Base-by-base conservation (phyloP, 2,797 vertebrate species). In the Telmatherina bonti region DNA sequence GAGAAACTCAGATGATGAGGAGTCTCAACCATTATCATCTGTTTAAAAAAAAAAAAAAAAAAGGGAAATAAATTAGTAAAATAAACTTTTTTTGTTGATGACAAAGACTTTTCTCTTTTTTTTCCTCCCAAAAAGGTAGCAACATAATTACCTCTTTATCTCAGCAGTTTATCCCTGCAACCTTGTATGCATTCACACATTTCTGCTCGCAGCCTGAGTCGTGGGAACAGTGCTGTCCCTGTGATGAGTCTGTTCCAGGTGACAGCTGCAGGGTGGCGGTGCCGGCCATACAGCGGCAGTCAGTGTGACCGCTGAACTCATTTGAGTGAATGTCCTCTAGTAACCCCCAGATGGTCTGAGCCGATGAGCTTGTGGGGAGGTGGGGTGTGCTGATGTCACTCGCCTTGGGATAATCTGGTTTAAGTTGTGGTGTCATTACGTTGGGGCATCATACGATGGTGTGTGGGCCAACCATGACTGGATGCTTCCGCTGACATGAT, bases 321-420 rank as follows among this genome's bases (percentile, higher is more conserved):
- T 62, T 85, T 90, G 90, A 84, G 82, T 83, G 86, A 87, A 87
- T 88, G 93, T 92, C 93, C 95, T 91, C 15, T 67, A 95, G 94
- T 95, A 95, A 97, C 94, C 94, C 81, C 81, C 62, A 67, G 77
- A 83, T 84, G 89, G 87, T 83, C 85, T 71, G 79, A 84, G 76
- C 54, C 1, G 31, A 69, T 29, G 15, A 24, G 62, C 71, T 2
- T 27, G 33, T 10, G 31, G 43, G 10, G 33, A 9, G 52, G 54
- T n/a, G 13, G 71, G 68, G 68, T 72, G 29, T 9, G 47, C 57
- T 89, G 90, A 85, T 83, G 89, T 85, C 86, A 89, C 62, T 43
- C 2, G 45, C 78, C 77, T 75, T 0, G 64, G 80, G 81, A 78
- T 93, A 93, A 94, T 93, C 92, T 62, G 80, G 70, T 89, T 90